phyloP scores from a whole-genome alignment of 2,113 vertebrate species.

The Balaeniceps rex region DNA sequence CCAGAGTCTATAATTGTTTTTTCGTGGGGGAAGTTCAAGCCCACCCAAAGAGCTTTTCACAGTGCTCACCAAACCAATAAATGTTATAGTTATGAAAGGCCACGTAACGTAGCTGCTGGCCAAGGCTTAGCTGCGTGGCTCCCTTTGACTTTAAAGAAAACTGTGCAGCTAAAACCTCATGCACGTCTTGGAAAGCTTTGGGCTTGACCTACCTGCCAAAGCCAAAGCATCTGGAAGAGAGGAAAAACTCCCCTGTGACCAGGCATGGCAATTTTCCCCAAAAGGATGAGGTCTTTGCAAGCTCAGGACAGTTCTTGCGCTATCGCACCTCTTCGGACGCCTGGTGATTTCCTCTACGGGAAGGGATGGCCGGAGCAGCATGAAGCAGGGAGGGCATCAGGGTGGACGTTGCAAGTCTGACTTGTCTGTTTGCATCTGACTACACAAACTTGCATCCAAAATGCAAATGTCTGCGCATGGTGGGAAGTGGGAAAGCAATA shows the following conservation, averaged over 20 bases:
- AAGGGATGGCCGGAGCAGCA: neutral
- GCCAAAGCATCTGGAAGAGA: neutral
- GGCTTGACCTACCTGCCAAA: neutral
- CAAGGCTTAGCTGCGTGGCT: neutral
- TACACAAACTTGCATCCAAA: neutral
- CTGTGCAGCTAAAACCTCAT: neutral
- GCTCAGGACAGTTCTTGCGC: neutral
- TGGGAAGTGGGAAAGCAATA: neutral
- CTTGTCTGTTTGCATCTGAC: neutral
- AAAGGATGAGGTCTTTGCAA: neutral
- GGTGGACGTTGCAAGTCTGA: neutral
- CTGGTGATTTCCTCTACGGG: neutral
- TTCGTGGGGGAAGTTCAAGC: conserved; percentile 11
- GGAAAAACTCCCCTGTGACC: neutral
- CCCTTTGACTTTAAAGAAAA: neutral
- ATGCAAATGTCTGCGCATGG: neutral
- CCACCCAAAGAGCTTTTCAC: conserved; percentile 34
- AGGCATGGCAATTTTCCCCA: neutral
- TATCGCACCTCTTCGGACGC: neutral
- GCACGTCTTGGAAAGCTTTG: neutral
- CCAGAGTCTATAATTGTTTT: neutral
- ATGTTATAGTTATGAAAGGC: neutral
- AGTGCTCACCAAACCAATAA: neutral
- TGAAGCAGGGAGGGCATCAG: neutral
- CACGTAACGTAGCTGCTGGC: neutral